phyloP scores from a whole-genome alignment of 2,888 invertebrate genomes.

The Seira sanloemensis region DNA sequence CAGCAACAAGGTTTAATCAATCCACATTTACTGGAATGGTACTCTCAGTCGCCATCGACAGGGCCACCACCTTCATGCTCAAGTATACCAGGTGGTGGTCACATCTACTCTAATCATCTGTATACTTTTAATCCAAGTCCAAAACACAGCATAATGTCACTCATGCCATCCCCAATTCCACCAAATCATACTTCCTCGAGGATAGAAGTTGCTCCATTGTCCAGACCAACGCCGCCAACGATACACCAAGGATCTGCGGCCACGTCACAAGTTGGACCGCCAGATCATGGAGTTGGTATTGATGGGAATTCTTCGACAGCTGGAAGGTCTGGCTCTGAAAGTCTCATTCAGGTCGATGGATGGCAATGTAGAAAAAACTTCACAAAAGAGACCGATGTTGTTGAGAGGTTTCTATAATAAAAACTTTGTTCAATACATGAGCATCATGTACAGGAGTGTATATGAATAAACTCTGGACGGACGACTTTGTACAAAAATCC shows the following conservation, averaged over 20 bases:
- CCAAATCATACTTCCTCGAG: constrained; percentile 35
- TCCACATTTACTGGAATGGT: constrained; percentile 71
- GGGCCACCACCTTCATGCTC: constrained; percentile 30
- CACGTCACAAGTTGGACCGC: not conserved
- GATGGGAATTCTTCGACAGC: constrained; percentile 69
- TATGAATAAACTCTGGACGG: no score
- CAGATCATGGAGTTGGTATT: constrained; percentile 50
- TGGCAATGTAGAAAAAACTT: constrained; percentile 72
- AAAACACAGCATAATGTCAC: constrained; percentile 57
- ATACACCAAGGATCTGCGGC: constrained; percentile 12
- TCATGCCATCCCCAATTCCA: constrained; percentile 43
- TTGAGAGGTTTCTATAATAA: constrained; percentile 73
- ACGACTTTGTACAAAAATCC: no score
- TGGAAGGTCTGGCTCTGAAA: constrained; percentile 68
- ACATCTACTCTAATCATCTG: constrained; percentile 72
- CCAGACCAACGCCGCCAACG: constrained; percentile 46
- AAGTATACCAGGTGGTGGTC: constrained; percentile 57
- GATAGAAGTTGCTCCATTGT: constrained; percentile 16
- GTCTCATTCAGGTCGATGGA: constrained; percentile 73
- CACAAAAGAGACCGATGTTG: constrained; percentile 71
- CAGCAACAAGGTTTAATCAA: constrained; percentile 51
- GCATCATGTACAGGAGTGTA: no score
- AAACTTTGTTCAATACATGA: constrained; percentile 28
- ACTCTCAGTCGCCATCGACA: constrained; percentile 60
- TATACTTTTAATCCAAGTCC: constrained; percentile 70